phyloP scores from a whole-genome alignment of 2,113 vertebrate genomes.

The Chlorodrepanis virens region DNA sequence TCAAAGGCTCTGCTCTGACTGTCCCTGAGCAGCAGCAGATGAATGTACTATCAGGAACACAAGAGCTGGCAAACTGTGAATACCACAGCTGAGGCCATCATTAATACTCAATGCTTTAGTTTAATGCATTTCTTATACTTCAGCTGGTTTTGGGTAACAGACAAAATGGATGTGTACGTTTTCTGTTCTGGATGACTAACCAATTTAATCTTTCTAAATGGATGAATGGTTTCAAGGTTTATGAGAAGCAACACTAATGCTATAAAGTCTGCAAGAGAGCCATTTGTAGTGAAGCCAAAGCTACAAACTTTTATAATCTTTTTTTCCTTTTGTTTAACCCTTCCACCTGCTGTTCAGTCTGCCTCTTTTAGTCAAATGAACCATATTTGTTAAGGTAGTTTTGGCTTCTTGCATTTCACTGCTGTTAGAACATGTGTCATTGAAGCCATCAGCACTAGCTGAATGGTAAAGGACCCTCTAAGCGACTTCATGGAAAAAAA shows the following conservation, averaged over 20 bases:
- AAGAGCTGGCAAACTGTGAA: constrained; percentile 7
- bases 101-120: not conserved
- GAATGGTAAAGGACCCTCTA: not conserved
- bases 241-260: constrained; percentile 61
- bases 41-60: constrained; percentile 1
- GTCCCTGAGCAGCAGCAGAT: constrained; percentile 19
- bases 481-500: not conserved
- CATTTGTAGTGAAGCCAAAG: constrained; percentile 64
- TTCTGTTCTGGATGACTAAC: constrained; percentile 63
- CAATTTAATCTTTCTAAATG: constrained; percentile 63
- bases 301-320: constrained; percentile 57
- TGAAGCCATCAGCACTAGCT: not conserved
- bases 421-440: not conserved
- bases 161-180: constrained; percentile 50
- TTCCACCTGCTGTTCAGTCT: constrained; percentile 62
- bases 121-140: constrained; percentile 30
- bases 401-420: constrained; percentile 15
- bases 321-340: constrained; percentile 65
- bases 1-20: not conserved
- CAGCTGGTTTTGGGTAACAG: constrained; percentile 36
- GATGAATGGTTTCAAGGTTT: constrained; percentile 62
- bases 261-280: constrained; percentile 53
- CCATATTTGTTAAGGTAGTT: constrained; percentile 18
- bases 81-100: not conserved
- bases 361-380: constrained; percentile 41